Evolutionary conservation across 2,113 vertebrate species (phyloP).

Genomic region (Candoia aspera): DNA sequence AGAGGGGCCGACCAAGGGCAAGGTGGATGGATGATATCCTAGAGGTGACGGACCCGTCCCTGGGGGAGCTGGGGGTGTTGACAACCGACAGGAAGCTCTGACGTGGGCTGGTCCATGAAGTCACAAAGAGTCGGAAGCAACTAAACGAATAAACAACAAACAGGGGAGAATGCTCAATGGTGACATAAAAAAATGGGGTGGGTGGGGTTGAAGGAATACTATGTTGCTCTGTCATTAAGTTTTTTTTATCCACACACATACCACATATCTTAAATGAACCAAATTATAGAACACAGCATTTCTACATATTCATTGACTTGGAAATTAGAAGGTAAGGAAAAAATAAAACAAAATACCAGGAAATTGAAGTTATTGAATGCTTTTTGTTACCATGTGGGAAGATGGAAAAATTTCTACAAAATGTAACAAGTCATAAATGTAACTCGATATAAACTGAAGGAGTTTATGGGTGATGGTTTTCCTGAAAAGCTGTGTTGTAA

Average conservation of each 20-base stretch:
- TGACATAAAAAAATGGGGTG: background rate
- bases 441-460: background rate
- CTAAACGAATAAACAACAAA: too few species aligned
- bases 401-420: background rate
- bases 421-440: background rate
- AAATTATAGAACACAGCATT: background rate
- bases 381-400: background rate
- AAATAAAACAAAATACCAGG: background rate
- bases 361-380: background rate
- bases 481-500: background rate
- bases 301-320: background rate
- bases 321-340: background rate
- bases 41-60: too few species aligned
- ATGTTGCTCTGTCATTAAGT: background rate
- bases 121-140: too few species aligned
- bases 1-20: too few species aligned
- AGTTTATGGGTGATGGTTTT: background rate
- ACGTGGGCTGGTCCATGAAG: too few species aligned
- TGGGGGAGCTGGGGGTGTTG: too few species aligned
- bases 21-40: too few species aligned
- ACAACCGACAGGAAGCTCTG: too few species aligned
- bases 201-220: background rate
- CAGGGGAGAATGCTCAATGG: background rate
- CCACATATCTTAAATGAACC: background rate
- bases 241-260: background rate